Conservation (phyloP, 2,888 invertebrate genomes). For the Nasonovia ribisnigri region DNA sequence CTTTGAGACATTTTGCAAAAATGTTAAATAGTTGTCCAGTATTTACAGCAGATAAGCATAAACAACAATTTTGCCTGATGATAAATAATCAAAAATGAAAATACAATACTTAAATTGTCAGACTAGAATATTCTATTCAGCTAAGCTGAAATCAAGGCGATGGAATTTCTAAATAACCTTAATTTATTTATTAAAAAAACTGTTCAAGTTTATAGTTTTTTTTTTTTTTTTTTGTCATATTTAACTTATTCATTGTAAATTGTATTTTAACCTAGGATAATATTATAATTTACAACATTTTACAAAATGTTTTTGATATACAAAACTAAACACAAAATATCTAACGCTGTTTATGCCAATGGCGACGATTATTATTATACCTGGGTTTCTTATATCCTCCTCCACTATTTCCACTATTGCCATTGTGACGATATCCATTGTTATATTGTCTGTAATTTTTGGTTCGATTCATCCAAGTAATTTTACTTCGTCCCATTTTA, state of each 20-base stretch:
- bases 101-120: conserved; percentile 23
- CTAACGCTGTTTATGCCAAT: conserved; percentile 53
- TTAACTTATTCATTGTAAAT: conserved; percentile 6
- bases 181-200: not conserved
- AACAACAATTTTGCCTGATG: not conserved
- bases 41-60: not conserved
- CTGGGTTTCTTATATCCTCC: conserved; percentile 62
- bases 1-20: not conserved
- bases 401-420: not conserved
- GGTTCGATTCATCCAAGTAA: conserved; percentile 60
- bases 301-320: conserved; percentile 13
- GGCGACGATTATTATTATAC: conserved; percentile 60
- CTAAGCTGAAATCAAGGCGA: not conserved
- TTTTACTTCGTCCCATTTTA: conserved; percentile 59
- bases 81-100: not conserved
- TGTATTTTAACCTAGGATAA: not conserved
- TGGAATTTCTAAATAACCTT: not conserved
- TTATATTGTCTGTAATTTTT: conserved; percentile 53
- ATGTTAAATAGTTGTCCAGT: not conserved
- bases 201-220: not conserved
- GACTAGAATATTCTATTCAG: conserved; percentile 35
- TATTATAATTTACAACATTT: conserved; percentile 37
- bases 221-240: not conserved
- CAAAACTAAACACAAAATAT: conserved; percentile 3
- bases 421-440: conserved; percentile 53